Evolutionary conservation across 2,888 invertebrate species (phyloP).

Genomic region (Zootermopsis nevadensis): DNA sequence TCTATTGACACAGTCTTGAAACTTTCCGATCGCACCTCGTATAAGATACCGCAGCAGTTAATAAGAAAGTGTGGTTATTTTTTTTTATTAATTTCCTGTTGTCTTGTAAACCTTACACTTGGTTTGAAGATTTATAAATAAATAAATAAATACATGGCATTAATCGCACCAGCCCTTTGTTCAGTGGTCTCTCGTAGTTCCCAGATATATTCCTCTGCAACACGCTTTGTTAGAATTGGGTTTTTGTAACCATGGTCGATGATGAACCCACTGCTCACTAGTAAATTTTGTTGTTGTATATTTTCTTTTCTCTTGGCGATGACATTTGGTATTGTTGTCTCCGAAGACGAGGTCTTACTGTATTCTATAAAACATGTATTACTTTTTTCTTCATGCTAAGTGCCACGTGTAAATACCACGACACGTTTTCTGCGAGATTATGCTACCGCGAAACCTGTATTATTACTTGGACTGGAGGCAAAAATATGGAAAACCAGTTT

Average conservation of each 20-base stretch:
- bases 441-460: no score
- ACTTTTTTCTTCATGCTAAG: background rate
- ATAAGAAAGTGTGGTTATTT: background rate
- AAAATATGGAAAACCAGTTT: background rate
- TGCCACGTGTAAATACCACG: background rate
- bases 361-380: background rate
- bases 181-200: no score
- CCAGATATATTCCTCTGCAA: no score
- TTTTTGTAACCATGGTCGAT: no score
- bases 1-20: no score
- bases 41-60: background rate
- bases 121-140: background rate
- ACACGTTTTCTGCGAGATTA: background rate
- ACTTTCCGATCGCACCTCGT: no score
- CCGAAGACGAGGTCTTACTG: background rate
- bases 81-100: background rate
- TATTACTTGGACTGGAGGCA: background rate
- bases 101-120: background rate
- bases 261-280: no score
- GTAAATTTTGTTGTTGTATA: no score
- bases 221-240: no score
- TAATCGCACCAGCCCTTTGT: no score
- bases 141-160: background rate
- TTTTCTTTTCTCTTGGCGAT: no score
- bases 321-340: no score